Percentiles rank a stretch among this genome's conserved stretches.
Conservation (phyloP, 2,797 vertebrate species). For the Clarias fuscus region DNA sequence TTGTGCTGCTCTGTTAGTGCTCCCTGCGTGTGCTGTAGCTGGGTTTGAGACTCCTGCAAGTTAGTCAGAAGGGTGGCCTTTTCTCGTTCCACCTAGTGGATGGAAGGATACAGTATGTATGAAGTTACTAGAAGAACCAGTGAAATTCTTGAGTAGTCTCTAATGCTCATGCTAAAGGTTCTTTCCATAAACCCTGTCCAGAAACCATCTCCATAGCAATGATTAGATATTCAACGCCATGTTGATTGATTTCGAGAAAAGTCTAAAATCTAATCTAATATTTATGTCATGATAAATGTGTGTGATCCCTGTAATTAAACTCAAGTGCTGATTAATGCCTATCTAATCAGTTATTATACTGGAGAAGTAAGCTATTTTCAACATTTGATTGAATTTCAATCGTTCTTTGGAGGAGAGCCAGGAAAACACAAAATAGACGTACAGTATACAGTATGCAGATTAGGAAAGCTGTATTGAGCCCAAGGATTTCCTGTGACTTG, state of each 20-base stretch:
- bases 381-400: constrained; percentile 44
- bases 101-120: constrained; percentile 35
- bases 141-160: not conserved
- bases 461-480: constrained; percentile 20
- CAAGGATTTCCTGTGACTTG: constrained; percentile 7
- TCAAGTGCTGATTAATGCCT: constrained; percentile 46
- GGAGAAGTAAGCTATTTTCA: constrained; percentile 18
- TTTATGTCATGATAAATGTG: not conserved
- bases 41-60: constrained; percentile 93
- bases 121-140: not conserved
- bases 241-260: not conserved
- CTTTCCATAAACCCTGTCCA: not conserved
- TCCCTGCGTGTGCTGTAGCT: constrained; percentile 94
- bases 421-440: constrained; percentile 31
- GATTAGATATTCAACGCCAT: not conserved
- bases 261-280: not conserved
- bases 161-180: not conserved
- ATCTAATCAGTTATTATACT: constrained; percentile 51
- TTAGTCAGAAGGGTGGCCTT: constrained; percentile 88
- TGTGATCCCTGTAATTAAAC: constrained; percentile 35
- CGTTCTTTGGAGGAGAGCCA: constrained; percentile 40
- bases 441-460: constrained; percentile 9
- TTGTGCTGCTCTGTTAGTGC: constrained; percentile 92
- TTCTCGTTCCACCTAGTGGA: constrained; percentile 89
- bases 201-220: not conserved